Conservation (phyloP, 2,113 vertebrate genomes). For the Eupsittula cactorum region DNA sequence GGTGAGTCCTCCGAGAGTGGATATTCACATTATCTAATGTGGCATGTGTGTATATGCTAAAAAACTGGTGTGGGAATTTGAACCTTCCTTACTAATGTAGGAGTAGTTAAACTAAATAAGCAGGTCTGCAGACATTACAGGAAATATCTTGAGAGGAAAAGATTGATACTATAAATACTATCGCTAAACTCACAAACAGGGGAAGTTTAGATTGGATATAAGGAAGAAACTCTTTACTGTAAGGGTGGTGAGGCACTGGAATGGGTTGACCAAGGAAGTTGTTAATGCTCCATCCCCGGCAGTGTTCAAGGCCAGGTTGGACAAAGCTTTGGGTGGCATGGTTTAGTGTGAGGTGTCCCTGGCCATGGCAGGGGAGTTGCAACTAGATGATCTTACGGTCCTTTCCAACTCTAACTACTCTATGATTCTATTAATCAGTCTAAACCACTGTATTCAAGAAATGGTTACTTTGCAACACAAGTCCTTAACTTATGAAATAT, state of each 20-base stretch:
- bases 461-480: neutral
- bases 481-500: neutral
- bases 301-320: too few species aligned
- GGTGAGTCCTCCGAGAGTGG: neutral
- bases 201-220: too few species aligned
- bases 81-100: neutral
- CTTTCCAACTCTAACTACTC: too few species aligned
- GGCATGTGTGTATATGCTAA: neutral
- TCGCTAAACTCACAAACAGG: neutral
- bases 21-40: neutral
- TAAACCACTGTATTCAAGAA: neutral
- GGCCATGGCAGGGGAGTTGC: too few species aligned
- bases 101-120: neutral
- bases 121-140: neutral
- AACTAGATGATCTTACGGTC: too few species aligned
- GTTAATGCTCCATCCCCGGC: too few species aligned
- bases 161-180: neutral
- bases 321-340: too few species aligned
- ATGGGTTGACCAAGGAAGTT: too few species aligned
- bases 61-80: neutral
- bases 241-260: too few species aligned
- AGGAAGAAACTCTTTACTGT: too few species aligned
- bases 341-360: too few species aligned
- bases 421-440: too few species aligned
- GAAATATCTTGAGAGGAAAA: neutral